Percentiles rank a stretch among this genome's conserved stretches.
phyloP scores from a whole-genome alignment of 1,140 invertebrate species.

The silkworm (Bombyx mori) region ASM3026992v2 NC_085122.1:10592501-10593000 shows the following conservation, averaged over 20 bases:
- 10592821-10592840: slow-evolving; percentile 3
- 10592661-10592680: slow-evolving; percentile 1
- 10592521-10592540: slow-evolving; percentile 5
- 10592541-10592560: background rate
- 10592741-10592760: background rate
- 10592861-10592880: slow-evolving; percentile 5
- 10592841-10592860: background rate
- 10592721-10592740: slow-evolving; percentile 1
- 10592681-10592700: background rate
- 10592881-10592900: background rate
- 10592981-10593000: slow-evolving; percentile 1
- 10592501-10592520: slow-evolving; percentile 1
- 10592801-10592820: background rate
- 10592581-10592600: slow-evolving; percentile 7
- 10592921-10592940: background rate
- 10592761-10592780: background rate
- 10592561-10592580: slow-evolving; percentile 1
- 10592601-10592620: slow-evolving; percentile 6
- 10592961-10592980: background rate
- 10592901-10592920: slow-evolving; percentile 1
- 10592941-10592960: slow-evolving; percentile 1
- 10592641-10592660: background rate
- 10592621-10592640: slow-evolving; percentile 3
- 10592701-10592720: background rate
- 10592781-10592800: background rate